phyloP scores from a whole-genome alignment of 2,888 invertebrate genomes.

The Biston betularia region DNA sequence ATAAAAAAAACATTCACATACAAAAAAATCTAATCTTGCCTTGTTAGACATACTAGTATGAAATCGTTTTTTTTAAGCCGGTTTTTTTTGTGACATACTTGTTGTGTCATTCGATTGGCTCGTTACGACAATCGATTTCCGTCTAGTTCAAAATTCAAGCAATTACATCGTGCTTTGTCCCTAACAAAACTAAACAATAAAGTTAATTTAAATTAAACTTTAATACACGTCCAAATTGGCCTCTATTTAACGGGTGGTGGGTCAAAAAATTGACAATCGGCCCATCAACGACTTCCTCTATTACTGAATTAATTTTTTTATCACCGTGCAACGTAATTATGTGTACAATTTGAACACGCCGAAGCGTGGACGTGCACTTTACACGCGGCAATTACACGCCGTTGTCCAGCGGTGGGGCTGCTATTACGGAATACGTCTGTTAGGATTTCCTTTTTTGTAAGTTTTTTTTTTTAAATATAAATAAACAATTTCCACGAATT shows the following conservation, averaged over 20 bases:
- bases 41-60: too few species aligned
- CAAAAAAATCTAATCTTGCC: too few species aligned
- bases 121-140: too few species aligned
- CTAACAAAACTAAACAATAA: conserved; percentile 22
- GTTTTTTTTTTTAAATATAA: too few species aligned
- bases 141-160: neutral
- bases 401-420: conserved; percentile 25
- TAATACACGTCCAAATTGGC: conserved; percentile 42
- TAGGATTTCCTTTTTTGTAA: neutral
- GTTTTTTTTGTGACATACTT: too few species aligned
- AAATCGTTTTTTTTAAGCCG: too few species aligned
- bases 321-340: conserved; percentile 70
- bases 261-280: conserved; percentile 50
- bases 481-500: too few species aligned
- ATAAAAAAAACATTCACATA: too few species aligned
- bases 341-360: conserved; percentile 70
- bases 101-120: too few species aligned
- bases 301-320: conserved; percentile 64
- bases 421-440: conserved; percentile 18
- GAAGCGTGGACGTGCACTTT: conserved; percentile 61
- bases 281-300: conserved; percentile 65
- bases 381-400: conserved; percentile 45
- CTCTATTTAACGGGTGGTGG: conserved; percentile 47
- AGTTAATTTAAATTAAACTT: conserved; percentile 38
- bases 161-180: conserved; percentile 1